Evolutionary conservation across 2,888 invertebrate genomes (phyloP).

Genomic region (Alentia gelatinosa): DNA sequence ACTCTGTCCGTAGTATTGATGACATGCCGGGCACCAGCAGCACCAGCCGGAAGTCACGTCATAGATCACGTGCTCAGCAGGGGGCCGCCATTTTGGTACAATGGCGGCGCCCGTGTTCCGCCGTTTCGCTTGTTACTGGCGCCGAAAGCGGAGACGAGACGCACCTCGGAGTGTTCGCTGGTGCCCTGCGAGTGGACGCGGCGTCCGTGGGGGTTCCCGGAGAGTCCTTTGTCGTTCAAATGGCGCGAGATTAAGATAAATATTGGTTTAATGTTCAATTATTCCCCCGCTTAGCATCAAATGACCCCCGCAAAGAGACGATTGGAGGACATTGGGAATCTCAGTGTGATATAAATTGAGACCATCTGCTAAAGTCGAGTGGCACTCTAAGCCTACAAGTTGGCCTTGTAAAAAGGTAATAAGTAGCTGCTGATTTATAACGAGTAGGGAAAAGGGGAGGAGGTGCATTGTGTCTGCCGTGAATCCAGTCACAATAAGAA

Average conservation of each 20-base stretch:
- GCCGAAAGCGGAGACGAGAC: constrained; percentile 22
- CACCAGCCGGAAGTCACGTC: constrained; percentile 28
- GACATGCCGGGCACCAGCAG: not conserved
- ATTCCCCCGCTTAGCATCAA: constrained; percentile 15
- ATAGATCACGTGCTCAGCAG: constrained; percentile 47
- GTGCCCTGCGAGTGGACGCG: not conserved
- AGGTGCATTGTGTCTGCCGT: too few species aligned
- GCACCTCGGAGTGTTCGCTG: constrained; percentile 7
- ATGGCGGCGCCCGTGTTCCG: constrained; percentile 47
- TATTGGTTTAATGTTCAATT: constrained; percentile 45
- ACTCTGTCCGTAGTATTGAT: constrained; percentile 7
- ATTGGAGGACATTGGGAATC: not conserved
- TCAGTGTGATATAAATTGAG: constrained; percentile 30
- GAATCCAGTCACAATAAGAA: too few species aligned
- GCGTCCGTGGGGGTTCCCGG: not conserved
- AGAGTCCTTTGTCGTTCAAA: not conserved
- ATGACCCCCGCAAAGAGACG: not conserved
- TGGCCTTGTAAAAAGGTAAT: not conserved
- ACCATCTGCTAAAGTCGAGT: constrained; percentile 18
- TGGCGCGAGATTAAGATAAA: constrained; percentile 17
- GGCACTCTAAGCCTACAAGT: not conserved
- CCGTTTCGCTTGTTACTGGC: not conserved
- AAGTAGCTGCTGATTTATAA: not conserved
- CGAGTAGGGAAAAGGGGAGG: too few species aligned
- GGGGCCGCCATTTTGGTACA: constrained; percentile 50